Percentiles rank a stretch among this genome's conserved stretches.
These are phyloP conservation scores for Leucophenga varia DNA, from an alignment of 1,140 invertebrate genomes.

Conservation along the genomic window DNA sequence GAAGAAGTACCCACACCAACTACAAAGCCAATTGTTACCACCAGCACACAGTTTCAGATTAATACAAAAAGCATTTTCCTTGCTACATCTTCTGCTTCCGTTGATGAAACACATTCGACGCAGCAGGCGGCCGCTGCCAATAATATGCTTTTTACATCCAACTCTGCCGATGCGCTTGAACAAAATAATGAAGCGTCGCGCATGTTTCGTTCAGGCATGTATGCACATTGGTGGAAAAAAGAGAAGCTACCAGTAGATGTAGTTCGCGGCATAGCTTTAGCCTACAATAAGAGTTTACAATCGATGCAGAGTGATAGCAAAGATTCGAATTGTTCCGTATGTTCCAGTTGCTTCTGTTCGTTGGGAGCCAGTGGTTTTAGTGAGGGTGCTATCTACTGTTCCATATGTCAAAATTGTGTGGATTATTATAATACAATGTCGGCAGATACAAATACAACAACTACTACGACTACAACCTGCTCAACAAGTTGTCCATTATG, in stretches of 20 bases:
- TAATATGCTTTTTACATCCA: slow-evolving; percentile 28
- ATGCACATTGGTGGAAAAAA: slow-evolving; percentile 91
- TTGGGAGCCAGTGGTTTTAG: slow-evolving; percentile 40
- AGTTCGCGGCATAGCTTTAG: slow-evolving; percentile 60
- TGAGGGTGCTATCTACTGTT: slow-evolving; percentile 42
- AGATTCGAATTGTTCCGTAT: slow-evolving; percentile 31
- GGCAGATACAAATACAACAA: slow-evolving; percentile 32
- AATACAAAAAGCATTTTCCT: slow-evolving; percentile 46
- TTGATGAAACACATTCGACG: slow-evolving; percentile 27
- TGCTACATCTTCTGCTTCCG: slow-evolving; percentile 27
- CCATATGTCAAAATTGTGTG: slow-evolving; percentile 42
- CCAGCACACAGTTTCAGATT: slow-evolving; percentile 34
- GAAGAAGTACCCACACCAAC: slow-evolving; percentile 1
- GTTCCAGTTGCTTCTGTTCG: slow-evolving; percentile 32
- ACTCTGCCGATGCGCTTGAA: slow-evolving; percentile 31
- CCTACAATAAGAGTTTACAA: slow-evolving; percentile 38
- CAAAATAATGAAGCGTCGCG: slow-evolving; percentile 23
- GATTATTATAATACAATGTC: slow-evolving; percentile 13
- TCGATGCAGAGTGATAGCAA: slow-evolving; percentile 17
- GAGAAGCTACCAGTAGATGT: slow-evolving; percentile 71
- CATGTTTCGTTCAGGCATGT: slow-evolving; percentile 78
- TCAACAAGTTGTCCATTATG: slow-evolving; percentile 42
- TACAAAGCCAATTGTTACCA: slow-evolving; percentile 3
- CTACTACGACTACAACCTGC: slow-evolving; percentile 33
- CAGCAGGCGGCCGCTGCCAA: background rate